A percentile compares a stretch with the other conserved stretches of the same genome.
phyloP scores from a whole-genome alignment of 2,888 invertebrate species.

The Tyria jacobaeae region DNA sequence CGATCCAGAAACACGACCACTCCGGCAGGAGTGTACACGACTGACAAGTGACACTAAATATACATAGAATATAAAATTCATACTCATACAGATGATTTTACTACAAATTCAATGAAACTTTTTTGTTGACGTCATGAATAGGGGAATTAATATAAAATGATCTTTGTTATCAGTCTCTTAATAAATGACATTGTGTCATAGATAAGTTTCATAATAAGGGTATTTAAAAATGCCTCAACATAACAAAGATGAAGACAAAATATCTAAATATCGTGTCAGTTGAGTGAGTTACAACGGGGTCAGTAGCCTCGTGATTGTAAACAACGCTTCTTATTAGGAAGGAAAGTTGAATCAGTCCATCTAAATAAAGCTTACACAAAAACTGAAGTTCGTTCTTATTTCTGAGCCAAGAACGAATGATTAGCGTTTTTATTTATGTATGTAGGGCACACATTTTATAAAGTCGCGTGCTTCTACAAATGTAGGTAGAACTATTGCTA shows the following conservation, averaged over 20 bases:
- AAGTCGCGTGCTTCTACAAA: constrained; percentile 27
- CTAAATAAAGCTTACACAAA: constrained; percentile 49
- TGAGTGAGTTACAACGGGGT: constrained; percentile 52
- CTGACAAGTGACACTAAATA: too few species aligned
- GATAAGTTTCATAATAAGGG: constrained; percentile 8
- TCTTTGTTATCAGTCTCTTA: too few species aligned
- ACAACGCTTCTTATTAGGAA: constrained; percentile 61
- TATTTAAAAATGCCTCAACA: constrained; percentile 4
- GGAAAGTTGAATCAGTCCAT: constrained; percentile 57
- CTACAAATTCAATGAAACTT: too few species aligned
- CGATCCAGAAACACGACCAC: too few species aligned
- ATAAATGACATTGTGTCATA: neutral
- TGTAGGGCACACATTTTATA: constrained; percentile 23
- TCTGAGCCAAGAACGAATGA: constrained; percentile 50
- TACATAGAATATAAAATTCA: too few species aligned
- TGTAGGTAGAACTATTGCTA: constrained; percentile 38
- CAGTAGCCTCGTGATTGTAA: constrained; percentile 65
- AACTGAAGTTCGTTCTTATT: constrained; percentile 26
- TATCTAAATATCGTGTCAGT: constrained; percentile 20
- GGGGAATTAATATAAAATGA: neutral
- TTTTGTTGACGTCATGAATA: too few species aligned
- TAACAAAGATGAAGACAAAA: constrained; percentile 19
- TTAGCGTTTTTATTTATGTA: constrained; percentile 18
- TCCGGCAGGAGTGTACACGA: too few species aligned
- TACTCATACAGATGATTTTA: too few species aligned